Base-by-base conservation (phyloP, 2,888 invertebrate genomes). In the Meiosimyza decipiens region DNA sequence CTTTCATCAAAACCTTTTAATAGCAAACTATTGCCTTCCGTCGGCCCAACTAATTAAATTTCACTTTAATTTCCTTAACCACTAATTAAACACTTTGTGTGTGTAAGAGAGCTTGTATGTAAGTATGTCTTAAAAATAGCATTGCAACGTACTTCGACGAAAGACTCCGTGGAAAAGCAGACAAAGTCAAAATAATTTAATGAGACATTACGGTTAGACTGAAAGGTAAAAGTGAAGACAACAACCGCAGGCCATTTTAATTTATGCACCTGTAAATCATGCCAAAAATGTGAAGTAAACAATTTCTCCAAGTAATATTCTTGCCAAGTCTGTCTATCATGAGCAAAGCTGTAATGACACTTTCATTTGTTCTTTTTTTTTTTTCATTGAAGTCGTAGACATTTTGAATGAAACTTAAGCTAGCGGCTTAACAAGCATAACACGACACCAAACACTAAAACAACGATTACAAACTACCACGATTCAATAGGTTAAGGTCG, bases 181-280 rank as follows among this genome's bases (percentile, higher is more conserved):
- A 57, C 47, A 40, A 40, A 52, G 54, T 40, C 16, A 18, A 50
- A 49, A 22, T 51, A 12, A 12, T 11, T 28, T 9, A 40, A 40
- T 40, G 40, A 40, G 57, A 28, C 22, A 15, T 57, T 28, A 28
- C 28, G 22, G 28, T 57, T 22, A 57, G 22, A 28, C 15, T 22
- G 57, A 12, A 57, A 15, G 57, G 50, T 22, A 16, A 57, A 57
- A 47, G 69, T 28, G 11, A 60, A 52, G 40, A n/a, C 22, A 69
- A 22, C 57, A 57, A 52, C 69, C 33, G 22, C 55, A 55, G 18
- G 51, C 69, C 51, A 60, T 69, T 54, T 63, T 70, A 70, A 70
- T 70, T 70, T 70, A 70, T 70, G 52, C 70, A 70, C 70, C 70
- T 70, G 70, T 54, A 70, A 70, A 63, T 62, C 70, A 70, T 62